phyloP scores from a whole-genome alignment of 2,888 invertebrate genomes.

The Dicranocentrus wangi region DNA sequence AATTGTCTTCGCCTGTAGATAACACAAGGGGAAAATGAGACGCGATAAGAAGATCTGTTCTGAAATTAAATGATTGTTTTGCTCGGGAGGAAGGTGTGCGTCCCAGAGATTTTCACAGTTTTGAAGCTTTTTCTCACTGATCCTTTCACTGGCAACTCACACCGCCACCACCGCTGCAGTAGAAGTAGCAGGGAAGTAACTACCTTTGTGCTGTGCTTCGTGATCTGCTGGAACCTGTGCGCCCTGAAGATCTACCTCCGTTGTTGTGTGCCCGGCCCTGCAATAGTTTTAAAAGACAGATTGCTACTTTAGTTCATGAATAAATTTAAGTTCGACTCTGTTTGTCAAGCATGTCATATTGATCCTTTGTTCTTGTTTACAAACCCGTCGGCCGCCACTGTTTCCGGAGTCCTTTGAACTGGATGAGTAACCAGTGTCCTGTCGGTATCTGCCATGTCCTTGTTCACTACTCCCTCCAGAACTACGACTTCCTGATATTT shows the following conservation, averaged over 20 bases:
- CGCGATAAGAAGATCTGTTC: background rate
- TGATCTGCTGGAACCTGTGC: slow-evolving; percentile 47
- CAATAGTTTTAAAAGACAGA: slow-evolving; percentile 9
- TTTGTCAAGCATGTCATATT: too few relatives aligned
- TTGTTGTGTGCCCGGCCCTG: slow-evolving; percentile 65
- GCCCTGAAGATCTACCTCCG: slow-evolving; percentile 44
- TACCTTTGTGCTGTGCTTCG: slow-evolving; percentile 70
- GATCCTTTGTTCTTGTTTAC: too few relatives aligned
- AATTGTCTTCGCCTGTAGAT: slow-evolving; percentile 65
- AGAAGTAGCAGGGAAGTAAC: slow-evolving; percentile 44
- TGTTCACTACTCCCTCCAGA: slow-evolving; percentile 71
- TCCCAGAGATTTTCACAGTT: slow-evolving; percentile 59
- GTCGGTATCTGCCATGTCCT: slow-evolving; percentile 74
- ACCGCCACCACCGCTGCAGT: slow-evolving; percentile 54
- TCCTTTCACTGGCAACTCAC: slow-evolving; percentile 60
- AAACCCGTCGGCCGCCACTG: slow-evolving; percentile 69
- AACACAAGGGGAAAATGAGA: slow-evolving; percentile 34
- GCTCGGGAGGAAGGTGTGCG: slow-evolving; percentile 60
- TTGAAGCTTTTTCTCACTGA: slow-evolving; percentile 21
- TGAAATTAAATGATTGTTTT: slow-evolving; percentile 19
- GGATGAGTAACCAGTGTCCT: slow-evolving; percentile 83
- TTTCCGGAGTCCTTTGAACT: slow-evolving; percentile 76
- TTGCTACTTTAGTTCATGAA: background rate
- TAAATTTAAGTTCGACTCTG: background rate
- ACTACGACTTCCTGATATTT: slow-evolving; percentile 72